These are phyloP conservation scores for Falco peregrinus DNA, from an alignment of 2,797 vertebrate genomes.

Conservation along the genomic window DNA sequence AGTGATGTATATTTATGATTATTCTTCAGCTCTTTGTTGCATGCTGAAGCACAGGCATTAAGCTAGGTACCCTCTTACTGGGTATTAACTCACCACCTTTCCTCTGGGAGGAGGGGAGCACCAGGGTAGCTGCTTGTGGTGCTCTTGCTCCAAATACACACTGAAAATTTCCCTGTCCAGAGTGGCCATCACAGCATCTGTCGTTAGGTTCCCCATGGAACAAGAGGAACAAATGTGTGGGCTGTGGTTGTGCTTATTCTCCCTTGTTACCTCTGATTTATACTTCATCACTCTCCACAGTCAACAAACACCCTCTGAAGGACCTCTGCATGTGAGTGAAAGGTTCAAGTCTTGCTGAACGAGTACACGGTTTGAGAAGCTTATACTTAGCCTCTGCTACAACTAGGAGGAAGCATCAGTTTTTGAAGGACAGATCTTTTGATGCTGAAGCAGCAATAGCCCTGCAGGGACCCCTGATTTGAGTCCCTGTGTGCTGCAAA, in stretches of 20 bases:
- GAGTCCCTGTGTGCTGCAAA: neutral
- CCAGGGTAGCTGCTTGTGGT: neutral
- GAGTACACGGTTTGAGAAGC: neutral
- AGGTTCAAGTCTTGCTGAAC: neutral
- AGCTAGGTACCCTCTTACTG: neutral
- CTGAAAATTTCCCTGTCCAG: rapidly evolving
- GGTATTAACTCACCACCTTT: neutral
- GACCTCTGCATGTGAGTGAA: rapidly evolving
- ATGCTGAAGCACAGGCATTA: neutral
- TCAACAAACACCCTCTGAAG: neutral
- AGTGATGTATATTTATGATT: neutral
- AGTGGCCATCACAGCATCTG: neutral
- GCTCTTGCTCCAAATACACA: neutral
- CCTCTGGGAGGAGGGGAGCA: neutral
- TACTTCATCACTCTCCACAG: neutral
- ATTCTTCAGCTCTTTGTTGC: neutral
- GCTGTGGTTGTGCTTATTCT: neutral
- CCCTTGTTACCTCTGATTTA: neutral
- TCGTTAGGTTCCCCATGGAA: neutral
- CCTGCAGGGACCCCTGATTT: neutral
- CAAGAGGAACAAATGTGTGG: neutral
- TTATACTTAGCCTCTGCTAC: neutral
- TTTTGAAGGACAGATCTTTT: neutral
- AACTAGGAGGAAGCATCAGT: neutral
- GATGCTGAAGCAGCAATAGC: neutral